phyloP scores from a whole-genome alignment of 2,888 invertebrate species.

The Hirudinaria manillensis region DNA sequence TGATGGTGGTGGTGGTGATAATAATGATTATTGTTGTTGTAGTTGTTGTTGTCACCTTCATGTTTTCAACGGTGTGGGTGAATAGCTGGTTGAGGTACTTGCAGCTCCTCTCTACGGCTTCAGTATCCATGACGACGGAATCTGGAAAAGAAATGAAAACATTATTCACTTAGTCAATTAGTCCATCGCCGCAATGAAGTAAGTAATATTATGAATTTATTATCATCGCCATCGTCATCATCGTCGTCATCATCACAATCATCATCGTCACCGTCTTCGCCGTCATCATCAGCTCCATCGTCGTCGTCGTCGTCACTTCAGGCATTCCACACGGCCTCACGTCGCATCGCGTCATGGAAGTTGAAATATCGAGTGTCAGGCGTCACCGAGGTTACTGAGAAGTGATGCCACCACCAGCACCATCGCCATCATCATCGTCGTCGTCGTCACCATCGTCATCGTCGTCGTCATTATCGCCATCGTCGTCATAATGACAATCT shows the following conservation, averaged over 20 bases:
- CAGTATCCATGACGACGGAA: constrained; percentile 10
- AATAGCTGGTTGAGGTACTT: constrained; percentile 20
- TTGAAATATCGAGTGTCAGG: too few relatives aligned
- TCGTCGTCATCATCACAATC: not conserved
- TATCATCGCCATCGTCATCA: not conserved
- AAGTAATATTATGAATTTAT: not conserved
- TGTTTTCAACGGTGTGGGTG: constrained; percentile 9
- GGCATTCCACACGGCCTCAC: too few relatives aligned
- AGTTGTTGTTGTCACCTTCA: constrained; percentile 1
- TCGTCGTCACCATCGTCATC: constrained; percentile 5
- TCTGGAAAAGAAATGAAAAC: not conserved
- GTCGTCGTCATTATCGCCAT: constrained; percentile 17
- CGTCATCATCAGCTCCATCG: too few relatives aligned
- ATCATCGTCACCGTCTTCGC: not conserved
- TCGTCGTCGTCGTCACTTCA: not conserved
- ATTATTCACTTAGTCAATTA: not conserved
- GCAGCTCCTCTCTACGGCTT: constrained; percentile 20
- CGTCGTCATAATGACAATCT: not conserved
- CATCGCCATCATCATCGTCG: constrained; percentile 4
- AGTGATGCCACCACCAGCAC: not conserved
- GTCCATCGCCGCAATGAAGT: not conserved
- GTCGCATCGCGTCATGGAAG: too few relatives aligned
- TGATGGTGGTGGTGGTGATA: constrained; percentile 10
- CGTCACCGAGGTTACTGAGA: too few relatives aligned
- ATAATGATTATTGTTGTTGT: not conserved